These are phyloP conservation scores for Caenorhabditis zanzibari DNA, from an alignment of 2,888 invertebrate species.

Conservation along the genomic window DNA sequence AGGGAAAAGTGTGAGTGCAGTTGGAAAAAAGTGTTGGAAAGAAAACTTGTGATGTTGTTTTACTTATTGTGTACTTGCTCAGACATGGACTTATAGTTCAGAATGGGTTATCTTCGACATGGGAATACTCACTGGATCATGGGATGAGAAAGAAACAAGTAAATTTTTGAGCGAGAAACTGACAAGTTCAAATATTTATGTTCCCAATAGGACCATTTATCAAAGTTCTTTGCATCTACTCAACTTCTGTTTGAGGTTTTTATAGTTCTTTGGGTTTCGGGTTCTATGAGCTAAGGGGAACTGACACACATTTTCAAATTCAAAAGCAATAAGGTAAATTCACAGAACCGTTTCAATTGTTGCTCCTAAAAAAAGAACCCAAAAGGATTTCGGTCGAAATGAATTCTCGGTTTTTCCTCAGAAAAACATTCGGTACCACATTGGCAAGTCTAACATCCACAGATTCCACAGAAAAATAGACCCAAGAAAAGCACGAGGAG, in stretches of 20 bases:
- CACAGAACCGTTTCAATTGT: neutral
- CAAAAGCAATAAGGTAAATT: neutral
- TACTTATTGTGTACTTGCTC: conserved; percentile 19
- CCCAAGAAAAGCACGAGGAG: conserved; percentile 18
- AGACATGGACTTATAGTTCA: conserved; percentile 36
- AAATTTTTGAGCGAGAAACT: conserved; percentile 4
- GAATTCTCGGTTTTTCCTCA: neutral
- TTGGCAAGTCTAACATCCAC: conserved; percentile 12
- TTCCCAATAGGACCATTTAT: conserved; percentile 10
- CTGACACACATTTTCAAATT: neutral
- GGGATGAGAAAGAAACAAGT: neutral
- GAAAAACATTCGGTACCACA: conserved; percentile 7
- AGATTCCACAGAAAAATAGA: conserved; percentile 16
- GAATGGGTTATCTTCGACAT: conserved; percentile 3
- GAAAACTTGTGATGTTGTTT: conserved; percentile 19
- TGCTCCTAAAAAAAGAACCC: neutral
- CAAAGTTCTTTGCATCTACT: conserved; percentile 16
- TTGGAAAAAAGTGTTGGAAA: conserved; percentile 23
- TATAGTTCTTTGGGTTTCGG: neutral
- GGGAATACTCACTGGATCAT: conserved; percentile 12
- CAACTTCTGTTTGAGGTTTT: neutral
- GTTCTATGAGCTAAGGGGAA: neutral
- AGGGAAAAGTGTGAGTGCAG: conserved; percentile 23
- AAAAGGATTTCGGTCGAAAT: conserved; percentile 9
- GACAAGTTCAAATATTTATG: conserved; percentile 32